phyloP scores from a whole-genome alignment of 2,113 vertebrate genomes.

The Malaclemys terrapin region DNA sequence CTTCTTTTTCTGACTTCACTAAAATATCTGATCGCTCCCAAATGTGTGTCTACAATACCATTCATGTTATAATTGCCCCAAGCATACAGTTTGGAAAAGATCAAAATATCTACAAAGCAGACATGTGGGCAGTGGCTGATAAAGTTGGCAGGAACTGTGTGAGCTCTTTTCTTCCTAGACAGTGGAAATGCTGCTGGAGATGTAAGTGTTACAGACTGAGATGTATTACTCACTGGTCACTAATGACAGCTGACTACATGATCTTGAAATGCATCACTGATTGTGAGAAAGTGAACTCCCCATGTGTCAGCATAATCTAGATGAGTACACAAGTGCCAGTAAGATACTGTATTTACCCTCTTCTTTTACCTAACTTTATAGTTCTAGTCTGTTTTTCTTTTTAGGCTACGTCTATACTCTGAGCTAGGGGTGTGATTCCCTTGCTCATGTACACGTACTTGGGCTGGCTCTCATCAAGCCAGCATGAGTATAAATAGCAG shows the following conservation, averaged over 20 bases:
- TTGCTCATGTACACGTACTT: background rate
- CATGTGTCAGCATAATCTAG: background rate
- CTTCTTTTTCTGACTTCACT: background rate
- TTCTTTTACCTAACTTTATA: background rate
- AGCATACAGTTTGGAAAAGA: background rate
- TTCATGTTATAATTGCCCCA: background rate
- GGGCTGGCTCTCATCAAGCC: background rate
- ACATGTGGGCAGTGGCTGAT: background rate
- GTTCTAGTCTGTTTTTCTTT: background rate
- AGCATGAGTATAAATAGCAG: background rate
- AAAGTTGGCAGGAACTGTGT: background rate
- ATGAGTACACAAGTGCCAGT: background rate
- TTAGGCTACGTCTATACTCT: background rate
- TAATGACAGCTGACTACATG: background rate
- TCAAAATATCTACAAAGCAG: background rate
- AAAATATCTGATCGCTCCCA: background rate
- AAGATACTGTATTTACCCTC: background rate
- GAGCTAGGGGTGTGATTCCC: background rate
- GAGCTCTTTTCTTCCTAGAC: background rate
- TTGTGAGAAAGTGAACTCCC: background rate
- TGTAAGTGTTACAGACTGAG: background rate
- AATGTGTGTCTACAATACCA: background rate
- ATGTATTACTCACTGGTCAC: background rate
- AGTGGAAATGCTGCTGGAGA: background rate
- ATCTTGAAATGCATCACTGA: background rate